Evolutionary conservation across 2,113 vertebrate genomes (phyloP).

Genomic region (Dasypus novemcinctus): DNA sequence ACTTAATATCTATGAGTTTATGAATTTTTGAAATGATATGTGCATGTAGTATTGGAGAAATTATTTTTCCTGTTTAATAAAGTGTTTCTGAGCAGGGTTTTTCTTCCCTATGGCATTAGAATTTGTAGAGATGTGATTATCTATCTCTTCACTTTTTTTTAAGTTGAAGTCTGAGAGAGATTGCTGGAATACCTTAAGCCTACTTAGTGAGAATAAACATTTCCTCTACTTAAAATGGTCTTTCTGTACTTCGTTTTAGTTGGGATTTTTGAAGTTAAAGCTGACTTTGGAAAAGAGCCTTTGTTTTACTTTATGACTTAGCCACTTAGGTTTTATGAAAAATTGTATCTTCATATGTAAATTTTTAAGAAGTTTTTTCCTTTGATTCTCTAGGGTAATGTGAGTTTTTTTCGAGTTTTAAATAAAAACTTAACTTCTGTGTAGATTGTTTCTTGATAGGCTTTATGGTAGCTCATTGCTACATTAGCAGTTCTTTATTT

Average conservation of each 20-base stretch:
- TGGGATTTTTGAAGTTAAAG: background rate
- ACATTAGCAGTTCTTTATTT: background rate
- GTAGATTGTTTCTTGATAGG: background rate
- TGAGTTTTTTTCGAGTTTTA: background rate
- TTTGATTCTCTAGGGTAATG: background rate
- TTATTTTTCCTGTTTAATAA: conserved; percentile 30
- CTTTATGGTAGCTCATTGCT: background rate
- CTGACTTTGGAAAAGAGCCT: background rate
- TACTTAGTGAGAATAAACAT: conserved; percentile 18
- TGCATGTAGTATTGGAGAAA: background rate
- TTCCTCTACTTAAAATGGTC: conserved; percentile 15
- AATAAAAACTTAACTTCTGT: background rate
- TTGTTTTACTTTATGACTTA: conserved; percentile 50
- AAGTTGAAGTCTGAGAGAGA: conserved; percentile 32
- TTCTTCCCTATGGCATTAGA: background rate
- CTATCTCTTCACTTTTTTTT: conserved; percentile 15
- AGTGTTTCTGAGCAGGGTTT: conserved; percentile 1
- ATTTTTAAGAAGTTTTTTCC: background rate
- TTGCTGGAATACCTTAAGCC: background rate
- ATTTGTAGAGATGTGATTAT: conserved; percentile 51
- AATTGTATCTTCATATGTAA: conserved; percentile 52
- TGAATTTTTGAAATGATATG: conserved; percentile 10
- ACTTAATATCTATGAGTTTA: background rate
- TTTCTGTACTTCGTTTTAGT: conserved; percentile 44
- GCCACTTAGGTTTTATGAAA: conserved; percentile 31